Percentiles rank a stretch among this genome's conserved stretches.
Conservation (phyloP, 2,797 vertebrate species). For the Cryptoprocta ferox region DNA sequence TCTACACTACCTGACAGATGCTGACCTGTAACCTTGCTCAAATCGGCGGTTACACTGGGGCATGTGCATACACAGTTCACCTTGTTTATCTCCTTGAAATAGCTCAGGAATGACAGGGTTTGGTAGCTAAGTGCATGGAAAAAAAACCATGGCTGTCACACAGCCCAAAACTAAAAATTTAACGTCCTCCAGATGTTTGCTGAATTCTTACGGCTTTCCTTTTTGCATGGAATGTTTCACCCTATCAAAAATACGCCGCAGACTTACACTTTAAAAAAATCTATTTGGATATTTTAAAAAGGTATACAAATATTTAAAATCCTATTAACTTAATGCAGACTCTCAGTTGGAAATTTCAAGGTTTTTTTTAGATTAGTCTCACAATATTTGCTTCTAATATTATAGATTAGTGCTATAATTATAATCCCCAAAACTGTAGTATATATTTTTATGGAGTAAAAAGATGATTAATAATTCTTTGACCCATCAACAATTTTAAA, state of each 20-base stretch:
- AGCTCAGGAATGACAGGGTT: background rate
- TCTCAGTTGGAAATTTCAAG: background rate
- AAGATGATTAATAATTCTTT: background rate
- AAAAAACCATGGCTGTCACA: background rate
- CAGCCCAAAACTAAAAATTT: background rate
- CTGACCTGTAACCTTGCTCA: background rate
- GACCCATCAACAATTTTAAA: background rate
- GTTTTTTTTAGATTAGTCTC: background rate
- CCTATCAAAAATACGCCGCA: background rate
- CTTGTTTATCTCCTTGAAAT: background rate
- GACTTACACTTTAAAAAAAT: background rate
- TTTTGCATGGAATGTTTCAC: background rate
- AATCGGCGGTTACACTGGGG: background rate
- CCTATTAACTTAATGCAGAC: background rate
- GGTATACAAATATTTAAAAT: conserved; percentile 11
- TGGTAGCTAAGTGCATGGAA: background rate
- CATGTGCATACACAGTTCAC: background rate
- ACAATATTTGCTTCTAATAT: background rate
- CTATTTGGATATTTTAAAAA: background rate
- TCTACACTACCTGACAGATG: background rate
- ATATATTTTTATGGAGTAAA: background rate
- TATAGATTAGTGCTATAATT: background rate
- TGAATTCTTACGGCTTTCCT: conserved; percentile 19
- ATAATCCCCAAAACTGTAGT: background rate
- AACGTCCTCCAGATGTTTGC: conserved; percentile 20